Evolutionary conservation across 1,140 invertebrate species (phyloP).

Genomic region (Latrodectus geometricus): DNA sequence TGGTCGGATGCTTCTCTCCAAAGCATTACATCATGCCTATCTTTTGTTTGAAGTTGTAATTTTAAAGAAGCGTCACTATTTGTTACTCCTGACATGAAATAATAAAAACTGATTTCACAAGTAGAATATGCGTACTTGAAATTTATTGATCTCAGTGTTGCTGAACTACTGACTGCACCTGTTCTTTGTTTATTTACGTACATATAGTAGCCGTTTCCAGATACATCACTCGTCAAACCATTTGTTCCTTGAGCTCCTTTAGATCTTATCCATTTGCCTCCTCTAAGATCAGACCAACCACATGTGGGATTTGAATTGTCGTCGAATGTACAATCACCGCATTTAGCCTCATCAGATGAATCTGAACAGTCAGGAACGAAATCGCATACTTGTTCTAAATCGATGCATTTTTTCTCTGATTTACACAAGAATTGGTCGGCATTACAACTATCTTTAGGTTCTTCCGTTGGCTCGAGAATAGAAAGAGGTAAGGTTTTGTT

Average conservation of each 20-base stretch:
- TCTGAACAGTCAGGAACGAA: conserved; percentile 61
- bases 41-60: conserved; percentile 10
- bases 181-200: conserved; percentile 33
- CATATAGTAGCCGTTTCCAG: conserved; percentile 53
- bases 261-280: conserved; percentile 45
- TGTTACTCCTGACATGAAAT: conserved; percentile 45
- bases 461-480: conserved; percentile 19
- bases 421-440: conserved; percentile 81
- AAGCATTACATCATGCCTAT: conserved; percentile 20
- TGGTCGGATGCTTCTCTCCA: conserved; percentile 42
- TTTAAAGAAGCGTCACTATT: conserved; percentile 40
- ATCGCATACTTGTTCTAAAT: conserved; percentile 53
- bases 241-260: conserved; percentile 22
- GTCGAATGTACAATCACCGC: conserved; percentile 57
- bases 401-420: conserved; percentile 82
- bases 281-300: conserved; percentile 60
- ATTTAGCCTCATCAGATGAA: conserved; percentile 59
- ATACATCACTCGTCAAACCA: conserved; percentile 40
- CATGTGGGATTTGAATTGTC: conserved; percentile 41
- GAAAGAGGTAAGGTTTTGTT: conserved; percentile 47
- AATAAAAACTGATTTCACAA: conserved; percentile 56
- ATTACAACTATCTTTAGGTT: conserved; percentile 15
- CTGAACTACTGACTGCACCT: conserved; percentile 27
- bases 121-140: conserved; percentile 25
- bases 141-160: conserved; percentile 26